Percentiles rank a stretch among this genome's conserved stretches.
These are phyloP conservation scores for Scomberomorus guttatus DNA, from an alignment of 2,797 vertebrate genomes.

Conservation along the genomic window DNA sequence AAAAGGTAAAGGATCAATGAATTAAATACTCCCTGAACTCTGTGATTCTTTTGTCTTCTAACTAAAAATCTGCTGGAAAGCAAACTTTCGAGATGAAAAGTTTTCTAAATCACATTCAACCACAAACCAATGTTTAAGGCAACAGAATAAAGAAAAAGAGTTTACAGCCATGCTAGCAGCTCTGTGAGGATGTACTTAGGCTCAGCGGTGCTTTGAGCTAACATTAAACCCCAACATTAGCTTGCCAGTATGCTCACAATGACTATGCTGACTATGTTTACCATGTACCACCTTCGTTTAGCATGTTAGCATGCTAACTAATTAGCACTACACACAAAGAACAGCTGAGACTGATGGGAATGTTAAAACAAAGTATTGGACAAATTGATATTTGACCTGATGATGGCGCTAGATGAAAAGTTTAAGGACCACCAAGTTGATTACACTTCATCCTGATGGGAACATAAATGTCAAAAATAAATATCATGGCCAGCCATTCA, in stretches of 20 bases:
- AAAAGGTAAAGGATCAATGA: slow-evolving; percentile 86
- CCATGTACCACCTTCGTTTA: no score
- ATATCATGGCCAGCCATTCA: no score
- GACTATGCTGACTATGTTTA: neutral
- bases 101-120: neutral
- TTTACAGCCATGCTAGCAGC: neutral
- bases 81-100: neutral
- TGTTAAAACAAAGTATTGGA: neutral
- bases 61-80: slow-evolving; percentile 12
- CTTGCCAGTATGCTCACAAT: neutral
- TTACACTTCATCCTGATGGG: neutral
- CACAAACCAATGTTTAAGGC: neutral
- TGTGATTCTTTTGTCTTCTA: slow-evolving; percentile 75
- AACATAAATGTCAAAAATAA: neutral
- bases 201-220: no score
- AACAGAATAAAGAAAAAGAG: neutral
- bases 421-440: no score
- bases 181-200: neutral
- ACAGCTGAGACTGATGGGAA: neutral
- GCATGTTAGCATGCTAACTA: neutral
- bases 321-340: neutral
- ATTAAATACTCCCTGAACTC: slow-evolving; percentile 85
- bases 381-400: neutral
- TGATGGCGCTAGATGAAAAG: neutral
- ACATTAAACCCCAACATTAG: neutral